phyloP scores from a whole-genome alignment of 2,113 vertebrate genomes.

The Menidia beryllina region DNA sequence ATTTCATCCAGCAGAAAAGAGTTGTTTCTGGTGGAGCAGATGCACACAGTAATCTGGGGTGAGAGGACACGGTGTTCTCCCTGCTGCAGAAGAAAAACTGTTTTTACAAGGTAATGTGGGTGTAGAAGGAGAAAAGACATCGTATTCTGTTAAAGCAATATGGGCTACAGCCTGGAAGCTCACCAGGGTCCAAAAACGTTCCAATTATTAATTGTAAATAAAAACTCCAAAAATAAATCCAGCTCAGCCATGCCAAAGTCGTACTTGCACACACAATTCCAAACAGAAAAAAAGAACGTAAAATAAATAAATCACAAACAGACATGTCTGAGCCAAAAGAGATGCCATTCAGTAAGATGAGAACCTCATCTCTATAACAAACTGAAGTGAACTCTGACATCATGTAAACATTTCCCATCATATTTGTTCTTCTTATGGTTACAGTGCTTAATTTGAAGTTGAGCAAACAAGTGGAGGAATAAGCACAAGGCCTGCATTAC shows the following conservation, averaged over 20 bases:
- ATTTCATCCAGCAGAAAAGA: constrained; percentile 65
- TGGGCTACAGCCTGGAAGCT: constrained; percentile 60
- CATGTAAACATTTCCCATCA: constrained; percentile 25
- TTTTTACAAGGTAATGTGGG: constrained; percentile 78
- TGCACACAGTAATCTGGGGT: constrained; percentile 70
- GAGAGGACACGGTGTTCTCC: constrained; percentile 71
- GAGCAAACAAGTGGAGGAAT: constrained; percentile 36
- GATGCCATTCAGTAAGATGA: constrained; percentile 27
- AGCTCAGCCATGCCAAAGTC: constrained; percentile 43
- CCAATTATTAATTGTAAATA: constrained; percentile 69
- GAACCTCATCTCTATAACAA: constrained; percentile 30
- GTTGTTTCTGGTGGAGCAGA: constrained; percentile 68
- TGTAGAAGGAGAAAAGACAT: constrained; percentile 67
- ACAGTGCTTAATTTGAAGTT: constrained; percentile 20
- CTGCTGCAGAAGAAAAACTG: constrained; percentile 63
- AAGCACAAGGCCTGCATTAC: no score
- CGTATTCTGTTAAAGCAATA: constrained; percentile 63
- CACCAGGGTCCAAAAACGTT: constrained; percentile 33
- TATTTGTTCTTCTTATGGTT: constrained; percentile 4
- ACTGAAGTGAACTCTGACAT: constrained; percentile 41
- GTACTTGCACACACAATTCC: constrained; percentile 41
- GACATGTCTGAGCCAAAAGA: constrained; percentile 36
- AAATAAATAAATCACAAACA: constrained; percentile 29
- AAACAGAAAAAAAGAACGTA: constrained; percentile 23
- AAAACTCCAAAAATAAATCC: constrained; percentile 55